phyloP scores from a whole-genome alignment of 2,888 invertebrate species.

The Epistrophella euchroma region DNA sequence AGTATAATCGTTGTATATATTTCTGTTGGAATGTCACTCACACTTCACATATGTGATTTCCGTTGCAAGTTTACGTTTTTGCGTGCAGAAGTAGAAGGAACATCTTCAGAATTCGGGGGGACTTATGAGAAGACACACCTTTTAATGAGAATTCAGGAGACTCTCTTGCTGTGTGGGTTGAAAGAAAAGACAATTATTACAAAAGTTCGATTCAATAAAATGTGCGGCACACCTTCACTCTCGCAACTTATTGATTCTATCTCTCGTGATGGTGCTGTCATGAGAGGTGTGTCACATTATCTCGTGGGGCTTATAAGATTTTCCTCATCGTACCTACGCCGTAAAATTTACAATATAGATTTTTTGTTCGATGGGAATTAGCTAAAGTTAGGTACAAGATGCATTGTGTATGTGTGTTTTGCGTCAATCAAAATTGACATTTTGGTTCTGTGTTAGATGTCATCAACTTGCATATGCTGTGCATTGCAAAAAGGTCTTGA shows the following conservation, averaged over 20 bases:
- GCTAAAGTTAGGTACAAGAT: slow-evolving; percentile 25
- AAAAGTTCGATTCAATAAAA: slow-evolving; percentile 18
- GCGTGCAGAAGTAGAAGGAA: not conserved
- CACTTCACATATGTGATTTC: slow-evolving; percentile 41
- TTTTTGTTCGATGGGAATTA: slow-evolving; percentile 27
- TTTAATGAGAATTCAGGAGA: slow-evolving; percentile 1
- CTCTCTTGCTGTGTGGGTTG: slow-evolving; percentile 19
- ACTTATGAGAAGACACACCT: no score
- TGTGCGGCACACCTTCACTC: slow-evolving; percentile 50
- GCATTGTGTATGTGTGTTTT: slow-evolving; percentile 37
- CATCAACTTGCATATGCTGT: slow-evolving; percentile 17
- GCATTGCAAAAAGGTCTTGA: slow-evolving; percentile 7
- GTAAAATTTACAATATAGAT: not conserved
- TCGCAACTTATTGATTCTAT: slow-evolving; percentile 43
- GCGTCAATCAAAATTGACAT: slow-evolving; percentile 53
- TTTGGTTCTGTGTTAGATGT: slow-evolving; percentile 47
- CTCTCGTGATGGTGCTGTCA: slow-evolving; percentile 10
- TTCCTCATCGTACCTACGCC: slow-evolving; percentile 6
- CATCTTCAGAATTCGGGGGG: slow-evolving; percentile 43
- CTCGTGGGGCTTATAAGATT: slow-evolving; percentile 8
- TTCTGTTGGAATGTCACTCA: slow-evolving; percentile 57
- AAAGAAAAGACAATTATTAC: slow-evolving; percentile 38
- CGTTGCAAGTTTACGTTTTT: slow-evolving; percentile 37
- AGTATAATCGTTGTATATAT: slow-evolving; percentile 18
- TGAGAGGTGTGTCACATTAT: slow-evolving; percentile 55